Evolutionary conservation across 2,888 invertebrate genomes (phyloP).

Genomic region (Chrysolina haemoptera): DNA sequence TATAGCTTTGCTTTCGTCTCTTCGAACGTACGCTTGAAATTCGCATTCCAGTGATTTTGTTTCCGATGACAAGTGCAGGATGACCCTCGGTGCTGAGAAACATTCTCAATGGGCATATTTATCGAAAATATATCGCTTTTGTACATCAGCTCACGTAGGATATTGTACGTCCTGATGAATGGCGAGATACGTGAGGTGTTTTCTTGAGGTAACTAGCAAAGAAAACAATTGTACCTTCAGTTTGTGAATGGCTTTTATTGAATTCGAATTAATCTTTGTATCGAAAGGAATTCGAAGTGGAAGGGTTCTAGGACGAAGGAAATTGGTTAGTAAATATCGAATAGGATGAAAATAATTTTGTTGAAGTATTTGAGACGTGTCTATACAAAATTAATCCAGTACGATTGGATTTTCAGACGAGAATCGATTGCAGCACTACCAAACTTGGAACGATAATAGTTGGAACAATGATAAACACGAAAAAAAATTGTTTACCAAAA

Average conservation of each 20-base stretch:
- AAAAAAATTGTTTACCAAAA: no score
- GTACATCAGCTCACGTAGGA: slow-evolving; percentile 53
- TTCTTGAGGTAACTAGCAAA: slow-evolving; percentile 46
- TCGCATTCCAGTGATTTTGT: slow-evolving; percentile 3
- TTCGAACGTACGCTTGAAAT: background rate
- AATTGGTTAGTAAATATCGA: no score
- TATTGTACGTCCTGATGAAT: slow-evolving; percentile 56
- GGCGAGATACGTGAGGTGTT: slow-evolving; percentile 52
- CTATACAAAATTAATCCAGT: no score
- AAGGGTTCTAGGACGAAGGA: background rate
- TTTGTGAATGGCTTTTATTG: slow-evolving; percentile 33
- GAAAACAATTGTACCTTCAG: slow-evolving; percentile 44
- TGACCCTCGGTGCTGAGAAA: slow-evolving; percentile 20
- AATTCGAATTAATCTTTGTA: slow-evolving; percentile 34
- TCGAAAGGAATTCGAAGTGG: background rate
- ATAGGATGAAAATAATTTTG: no score
- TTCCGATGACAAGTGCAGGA: background rate
- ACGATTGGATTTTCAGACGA: no score
- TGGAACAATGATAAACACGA: no score
- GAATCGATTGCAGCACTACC: no score
- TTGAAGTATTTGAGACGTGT: no score
- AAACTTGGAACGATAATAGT: no score
- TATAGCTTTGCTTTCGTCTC: slow-evolving; percentile 13
- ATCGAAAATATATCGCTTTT: slow-evolving; percentile 49
- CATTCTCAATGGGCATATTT: slow-evolving; percentile 44